Conservation (phyloP, 1,140 invertebrate genomes). For the Tetramorium parvispinum region DNA sequence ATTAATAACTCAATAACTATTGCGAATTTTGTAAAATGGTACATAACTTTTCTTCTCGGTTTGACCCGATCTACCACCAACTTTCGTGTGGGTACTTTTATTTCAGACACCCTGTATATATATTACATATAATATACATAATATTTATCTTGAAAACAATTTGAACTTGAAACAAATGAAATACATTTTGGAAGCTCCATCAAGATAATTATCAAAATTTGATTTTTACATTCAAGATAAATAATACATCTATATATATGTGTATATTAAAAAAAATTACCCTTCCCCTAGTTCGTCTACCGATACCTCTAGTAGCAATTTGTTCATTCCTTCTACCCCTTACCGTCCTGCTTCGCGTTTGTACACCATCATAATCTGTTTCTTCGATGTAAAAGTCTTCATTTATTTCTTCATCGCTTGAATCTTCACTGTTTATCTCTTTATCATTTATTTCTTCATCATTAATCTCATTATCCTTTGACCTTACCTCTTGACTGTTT, state of each 20-base stretch:
- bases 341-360: slow-evolving; percentile 43
- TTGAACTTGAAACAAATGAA: too few relatives aligned
- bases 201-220: neutral
- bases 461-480: too few relatives aligned
- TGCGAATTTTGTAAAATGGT: too few relatives aligned
- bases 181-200: neutral
- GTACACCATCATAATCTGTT: neutral
- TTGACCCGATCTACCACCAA: too few relatives aligned
- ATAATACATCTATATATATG: neutral
- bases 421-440: neutral
- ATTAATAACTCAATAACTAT: too few relatives aligned
- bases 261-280: neutral
- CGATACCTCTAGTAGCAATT: neutral
- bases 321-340: neutral
- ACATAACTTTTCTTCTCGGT: too few relatives aligned
- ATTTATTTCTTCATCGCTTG: neutral
- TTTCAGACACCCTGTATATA: too few relatives aligned
- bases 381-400: neutral
- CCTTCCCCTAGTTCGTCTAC: neutral
- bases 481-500: neutral
- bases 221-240: neutral
- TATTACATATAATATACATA: neutral
- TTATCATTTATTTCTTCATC: neutral
- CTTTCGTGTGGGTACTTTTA: too few relatives aligned
- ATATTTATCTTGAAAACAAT: slow-evolving; percentile 6